These are phyloP conservation scores for Discoglossus pictus DNA, from an alignment of 2,797 vertebrate species.

Conservation along the genomic window DNA sequence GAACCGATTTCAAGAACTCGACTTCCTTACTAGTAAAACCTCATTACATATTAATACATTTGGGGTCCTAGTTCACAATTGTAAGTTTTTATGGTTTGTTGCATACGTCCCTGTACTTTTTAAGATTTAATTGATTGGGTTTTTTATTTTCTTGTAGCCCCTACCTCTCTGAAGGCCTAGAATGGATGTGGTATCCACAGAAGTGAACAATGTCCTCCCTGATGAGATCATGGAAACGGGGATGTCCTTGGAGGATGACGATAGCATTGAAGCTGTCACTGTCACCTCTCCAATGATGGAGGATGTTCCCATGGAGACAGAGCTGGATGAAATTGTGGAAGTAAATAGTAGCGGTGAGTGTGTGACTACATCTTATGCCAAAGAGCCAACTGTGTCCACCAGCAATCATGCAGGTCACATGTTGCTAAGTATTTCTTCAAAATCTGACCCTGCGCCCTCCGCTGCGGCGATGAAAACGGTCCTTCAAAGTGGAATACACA, in stretches of 20 bases:
- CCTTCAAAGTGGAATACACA: constrained; percentile 77
- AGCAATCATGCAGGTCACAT: constrained; percentile 69
- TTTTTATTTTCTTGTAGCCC: constrained; percentile 62
- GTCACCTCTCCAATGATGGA: constrained; percentile 70
- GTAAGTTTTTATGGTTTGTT: no score
- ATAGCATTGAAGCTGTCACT: constrained; percentile 74
- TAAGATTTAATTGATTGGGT: no score
- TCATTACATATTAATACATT: no score
- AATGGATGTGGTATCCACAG: constrained; percentile 96
- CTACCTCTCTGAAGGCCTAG: constrained; percentile 57
- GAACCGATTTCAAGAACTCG: no score
- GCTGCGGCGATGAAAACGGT: constrained; percentile 60
- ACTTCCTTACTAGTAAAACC: no score
- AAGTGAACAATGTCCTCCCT: constrained; percentile 95
- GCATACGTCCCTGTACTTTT: no score
- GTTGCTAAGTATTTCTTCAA: constrained; percentile 62
- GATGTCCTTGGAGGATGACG: constrained; percentile 83
- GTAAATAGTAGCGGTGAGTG: constrained; percentile 68
- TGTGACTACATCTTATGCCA: constrained; percentile 53
- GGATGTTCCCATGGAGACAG: constrained; percentile 92
- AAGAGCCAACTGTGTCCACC: constrained; percentile 61
- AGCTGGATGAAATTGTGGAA: constrained; percentile 81
- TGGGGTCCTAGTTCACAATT: no score
- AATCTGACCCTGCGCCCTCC: constrained; percentile 65
- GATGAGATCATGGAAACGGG: constrained; percentile 98